phyloP scores from a whole-genome alignment of 2,888 invertebrate genomes.

The Sarcophaga rosellei region DNA sequence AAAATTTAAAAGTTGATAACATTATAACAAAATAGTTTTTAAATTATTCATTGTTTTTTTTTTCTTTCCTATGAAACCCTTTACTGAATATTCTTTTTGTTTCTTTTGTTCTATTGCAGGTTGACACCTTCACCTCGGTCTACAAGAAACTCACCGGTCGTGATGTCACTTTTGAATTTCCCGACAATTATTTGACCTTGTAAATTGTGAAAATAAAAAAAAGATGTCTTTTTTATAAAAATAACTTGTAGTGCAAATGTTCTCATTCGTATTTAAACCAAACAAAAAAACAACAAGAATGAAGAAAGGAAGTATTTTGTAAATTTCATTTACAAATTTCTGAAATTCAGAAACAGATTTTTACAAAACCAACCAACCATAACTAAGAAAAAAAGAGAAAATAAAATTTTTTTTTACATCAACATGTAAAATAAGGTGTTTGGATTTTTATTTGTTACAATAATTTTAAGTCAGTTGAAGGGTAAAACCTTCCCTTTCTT shows the following conservation, averaged over 20 bases:
- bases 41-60: constrained; percentile 20
- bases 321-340: constrained; percentile 69
- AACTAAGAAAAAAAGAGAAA: constrained; percentile 70
- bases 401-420: constrained; percentile 72
- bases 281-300: constrained; percentile 62
- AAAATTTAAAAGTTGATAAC: constrained; percentile 44
- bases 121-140: constrained; percentile 98
- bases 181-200: constrained; percentile 94
- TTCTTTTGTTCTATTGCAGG: constrained; percentile 83
- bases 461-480: background rate
- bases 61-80: background rate
- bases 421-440: background rate
- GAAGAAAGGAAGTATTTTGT: constrained; percentile 60
- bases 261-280: constrained; percentile 27
- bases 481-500: no score
- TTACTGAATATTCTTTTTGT: constrained; percentile 71
- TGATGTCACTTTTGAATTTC: constrained; percentile 99
- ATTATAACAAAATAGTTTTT: constrained; percentile 20
- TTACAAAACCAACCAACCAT: constrained; percentile 72
- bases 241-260: constrained; percentile 43
- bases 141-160: constrained; percentile 99
- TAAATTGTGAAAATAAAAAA: constrained; percentile 71
- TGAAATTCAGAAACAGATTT: constrained; percentile 76
- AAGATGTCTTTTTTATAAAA: constrained; percentile 47
- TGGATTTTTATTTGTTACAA: background rate